Conservation (phyloP, 2,888 invertebrate genomes). For the Monochamus alternatus region DNA sequence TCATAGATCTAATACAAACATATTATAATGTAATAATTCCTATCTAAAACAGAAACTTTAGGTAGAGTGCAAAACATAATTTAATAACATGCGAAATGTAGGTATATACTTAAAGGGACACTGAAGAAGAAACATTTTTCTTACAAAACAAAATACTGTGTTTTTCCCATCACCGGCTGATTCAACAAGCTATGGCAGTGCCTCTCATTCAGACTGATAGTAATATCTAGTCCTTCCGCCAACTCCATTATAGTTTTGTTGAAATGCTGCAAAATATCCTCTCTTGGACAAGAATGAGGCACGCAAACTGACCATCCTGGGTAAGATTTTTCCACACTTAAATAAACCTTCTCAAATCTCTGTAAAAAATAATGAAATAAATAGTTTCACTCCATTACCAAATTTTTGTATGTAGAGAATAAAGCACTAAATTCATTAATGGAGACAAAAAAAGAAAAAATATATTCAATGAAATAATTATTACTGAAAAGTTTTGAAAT, state of each 20-base stretch:
- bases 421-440: too few species aligned
- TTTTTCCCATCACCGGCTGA: constrained; percentile 50
- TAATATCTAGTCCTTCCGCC: constrained; percentile 60
- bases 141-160: constrained; percentile 46
- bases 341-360: constrained; percentile 57
- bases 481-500: too few species aligned
- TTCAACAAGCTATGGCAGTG: constrained; percentile 59
- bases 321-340: constrained; percentile 54
- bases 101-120: too few species aligned
- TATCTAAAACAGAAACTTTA: too few species aligned
- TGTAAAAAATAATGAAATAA: too few species aligned
- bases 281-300: constrained; percentile 67
- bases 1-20: too few species aligned
- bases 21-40: too few species aligned
- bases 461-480: too few species aligned
- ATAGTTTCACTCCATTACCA: background rate
- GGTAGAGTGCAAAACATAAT: too few species aligned
- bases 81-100: too few species aligned
- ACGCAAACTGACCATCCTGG: constrained; percentile 68
- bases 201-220: constrained; percentile 56
- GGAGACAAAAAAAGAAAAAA: too few species aligned
- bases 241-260: constrained; percentile 59
- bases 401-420: too few species aligned
- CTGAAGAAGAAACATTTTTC: constrained; percentile 11
- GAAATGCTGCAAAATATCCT: constrained; percentile 65